Percentiles rank a stretch among this genome's conserved stretches.
Conservation (phyloP, 1,140 invertebrate species). For the Drosophila ficusphila region DNA sequence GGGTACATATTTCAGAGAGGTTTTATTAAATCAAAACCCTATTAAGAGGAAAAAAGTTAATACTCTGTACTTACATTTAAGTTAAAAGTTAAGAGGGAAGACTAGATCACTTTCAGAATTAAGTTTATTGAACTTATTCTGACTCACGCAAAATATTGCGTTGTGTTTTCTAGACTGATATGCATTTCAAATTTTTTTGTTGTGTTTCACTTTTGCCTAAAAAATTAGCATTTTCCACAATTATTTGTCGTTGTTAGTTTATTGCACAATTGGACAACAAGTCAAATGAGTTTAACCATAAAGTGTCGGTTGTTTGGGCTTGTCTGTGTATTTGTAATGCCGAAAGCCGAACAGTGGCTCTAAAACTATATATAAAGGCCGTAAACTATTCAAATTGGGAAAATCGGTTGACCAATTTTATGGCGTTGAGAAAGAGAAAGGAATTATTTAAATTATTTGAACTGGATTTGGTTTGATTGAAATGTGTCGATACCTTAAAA, state of each 20-base stretch:
- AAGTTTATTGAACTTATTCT: slow-evolving; percentile 26
- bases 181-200: slow-evolving; percentile 3
- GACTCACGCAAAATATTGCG: slow-evolving; percentile 25
- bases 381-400: background rate
- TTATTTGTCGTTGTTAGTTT: slow-evolving; percentile 61
- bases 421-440: background rate
- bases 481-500: background rate
- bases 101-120: background rate
- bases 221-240: slow-evolving; percentile 70
- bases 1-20: slow-evolving; percentile 8
- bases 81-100: too few relatives aligned
- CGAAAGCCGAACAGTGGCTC: slow-evolving; percentile 8
- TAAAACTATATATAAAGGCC: background rate
- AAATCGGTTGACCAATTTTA: background rate
- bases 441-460: background rate
- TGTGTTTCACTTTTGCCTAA: slow-evolving; percentile 9
- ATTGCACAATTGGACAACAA: slow-evolving; percentile 73
- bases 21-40: slow-evolving; percentile 1
- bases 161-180: slow-evolving; percentile 4
- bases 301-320: slow-evolving; percentile 38
- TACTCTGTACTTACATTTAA: too few relatives aligned
- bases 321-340: slow-evolving; percentile 8
- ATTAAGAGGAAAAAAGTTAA: too few relatives aligned
- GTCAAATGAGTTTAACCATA: slow-evolving; percentile 66
- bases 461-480: background rate